Conservation (phyloP, 2,113 vertebrate species). For the Salvelinus sp. region DNA sequence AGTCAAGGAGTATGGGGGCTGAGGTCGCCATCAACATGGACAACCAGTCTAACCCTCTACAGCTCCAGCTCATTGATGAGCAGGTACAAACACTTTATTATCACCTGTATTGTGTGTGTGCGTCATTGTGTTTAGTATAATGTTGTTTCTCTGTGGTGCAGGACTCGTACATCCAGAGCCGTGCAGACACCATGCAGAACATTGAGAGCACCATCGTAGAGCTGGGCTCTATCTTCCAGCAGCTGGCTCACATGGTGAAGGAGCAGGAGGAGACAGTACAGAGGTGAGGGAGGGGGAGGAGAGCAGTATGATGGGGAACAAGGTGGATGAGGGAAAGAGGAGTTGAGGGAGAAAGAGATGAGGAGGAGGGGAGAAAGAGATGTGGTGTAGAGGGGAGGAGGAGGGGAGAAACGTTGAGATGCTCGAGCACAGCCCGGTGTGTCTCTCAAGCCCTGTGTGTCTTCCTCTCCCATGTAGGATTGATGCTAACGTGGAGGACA, state of each 20-base stretch:
- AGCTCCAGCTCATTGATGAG: conserved; percentile 89
- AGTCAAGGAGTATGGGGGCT: conserved; percentile 73
- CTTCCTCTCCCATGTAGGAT: conserved; percentile 71
- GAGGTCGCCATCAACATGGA: conserved; percentile 89
- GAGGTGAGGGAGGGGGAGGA: conserved; percentile 70
- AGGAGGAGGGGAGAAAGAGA: neutral
- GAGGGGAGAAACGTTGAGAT: neutral
- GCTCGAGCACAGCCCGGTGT: neutral
- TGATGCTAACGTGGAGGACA: conserved; percentile 88
- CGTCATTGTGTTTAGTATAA: neutral
- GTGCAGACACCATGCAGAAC: conserved; percentile 92
- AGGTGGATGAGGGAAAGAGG: neutral
- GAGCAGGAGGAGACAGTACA: conserved; percentile 92
- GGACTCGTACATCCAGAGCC: conserved; percentile 92
- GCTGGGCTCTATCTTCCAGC: conserved; percentile 91
- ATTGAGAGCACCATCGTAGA: conserved; percentile 93
- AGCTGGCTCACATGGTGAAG: conserved; percentile 92
- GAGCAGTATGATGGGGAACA: neutral
- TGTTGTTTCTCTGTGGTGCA: neutral
- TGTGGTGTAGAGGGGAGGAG: no score
- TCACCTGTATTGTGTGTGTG: neutral
- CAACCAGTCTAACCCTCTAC: conserved; percentile 79
- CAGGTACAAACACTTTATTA: conserved; percentile 71
- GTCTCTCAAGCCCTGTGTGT: neutral
- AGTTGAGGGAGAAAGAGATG: neutral